Evolutionary conservation across 2,888 invertebrate species (phyloP).

Genomic region (Nomada ferruginata): DNA sequence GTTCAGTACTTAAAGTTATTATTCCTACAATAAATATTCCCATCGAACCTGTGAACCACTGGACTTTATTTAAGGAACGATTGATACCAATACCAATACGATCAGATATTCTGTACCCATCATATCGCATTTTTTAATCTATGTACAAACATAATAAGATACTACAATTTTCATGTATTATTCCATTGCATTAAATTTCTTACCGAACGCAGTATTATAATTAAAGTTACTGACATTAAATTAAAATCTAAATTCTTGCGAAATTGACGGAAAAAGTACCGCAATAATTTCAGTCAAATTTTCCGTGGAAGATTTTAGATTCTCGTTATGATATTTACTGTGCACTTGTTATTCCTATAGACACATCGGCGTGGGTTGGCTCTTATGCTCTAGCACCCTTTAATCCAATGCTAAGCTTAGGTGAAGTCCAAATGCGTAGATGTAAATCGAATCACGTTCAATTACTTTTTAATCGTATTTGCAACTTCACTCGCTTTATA

Average conservation of each 20-base stretch:
- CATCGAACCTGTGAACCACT: too few species aligned
- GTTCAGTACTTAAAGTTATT: too few species aligned
- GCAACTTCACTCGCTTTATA: conserved; percentile 6
- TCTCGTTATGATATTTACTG: neutral
- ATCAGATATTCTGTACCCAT: too few species aligned
- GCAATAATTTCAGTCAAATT: neutral
- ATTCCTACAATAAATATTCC: too few species aligned
- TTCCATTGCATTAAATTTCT: too few species aligned
- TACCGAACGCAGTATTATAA: neutral
- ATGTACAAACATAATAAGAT: too few species aligned
- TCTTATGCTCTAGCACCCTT: conserved; percentile 5
- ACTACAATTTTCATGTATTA: too few species aligned
- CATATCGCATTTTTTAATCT: too few species aligned
- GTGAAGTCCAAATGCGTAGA: conserved; percentile 18
- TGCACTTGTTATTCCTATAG: neutral
- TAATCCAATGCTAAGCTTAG: conserved; percentile 24
- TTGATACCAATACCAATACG: too few species aligned
- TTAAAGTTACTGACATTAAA: neutral
- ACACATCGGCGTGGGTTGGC: neutral
- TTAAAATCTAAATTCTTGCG: too few species aligned
- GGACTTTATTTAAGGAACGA: too few species aligned
- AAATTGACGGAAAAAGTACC: neutral
- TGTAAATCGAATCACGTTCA: conserved; percentile 34
- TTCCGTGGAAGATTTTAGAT: neutral
- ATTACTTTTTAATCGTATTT: conserved; percentile 43